phyloP scores from a whole-genome alignment of 2,888 invertebrate species.

The Spisula subtruncata region DNA sequence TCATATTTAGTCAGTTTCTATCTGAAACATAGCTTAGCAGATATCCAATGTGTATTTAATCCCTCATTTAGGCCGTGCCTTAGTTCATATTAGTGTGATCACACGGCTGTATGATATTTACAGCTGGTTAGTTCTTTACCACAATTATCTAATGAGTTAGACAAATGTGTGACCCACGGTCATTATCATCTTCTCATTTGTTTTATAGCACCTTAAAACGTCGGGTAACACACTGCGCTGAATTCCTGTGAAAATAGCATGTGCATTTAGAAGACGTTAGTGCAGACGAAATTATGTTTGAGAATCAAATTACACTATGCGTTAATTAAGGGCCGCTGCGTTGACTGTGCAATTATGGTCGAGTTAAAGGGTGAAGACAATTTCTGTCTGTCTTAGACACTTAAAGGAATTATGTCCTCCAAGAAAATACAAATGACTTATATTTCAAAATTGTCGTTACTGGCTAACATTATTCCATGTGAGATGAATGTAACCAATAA shows the following conservation, averaged over 20 bases:
- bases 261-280: background rate
- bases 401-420: too few relatives aligned
- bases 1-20: too few relatives aligned
- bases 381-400: background rate
- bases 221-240: background rate
- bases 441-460: too few relatives aligned
- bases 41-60: too few relatives aligned
- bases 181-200: conserved; percentile 38
- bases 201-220: conserved; percentile 19
- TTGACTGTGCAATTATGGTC: background rate
- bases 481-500: too few relatives aligned
- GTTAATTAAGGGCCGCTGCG: background rate
- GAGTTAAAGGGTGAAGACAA: conserved; percentile 1
- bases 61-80: too few relatives aligned
- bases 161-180: background rate
- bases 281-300: background rate
- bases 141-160: background rate
- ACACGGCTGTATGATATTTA: background rate
- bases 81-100: too few relatives aligned
- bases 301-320: background rate
- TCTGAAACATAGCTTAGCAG: too few relatives aligned
- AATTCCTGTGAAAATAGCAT: conserved; percentile 4
- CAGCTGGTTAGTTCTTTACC: background rate
- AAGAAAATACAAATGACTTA: too few relatives aligned
- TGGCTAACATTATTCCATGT: too few relatives aligned